phyloP scores from a whole-genome alignment of 2,113 vertebrate genomes.

The Chrysochloris asiatica region DNA sequence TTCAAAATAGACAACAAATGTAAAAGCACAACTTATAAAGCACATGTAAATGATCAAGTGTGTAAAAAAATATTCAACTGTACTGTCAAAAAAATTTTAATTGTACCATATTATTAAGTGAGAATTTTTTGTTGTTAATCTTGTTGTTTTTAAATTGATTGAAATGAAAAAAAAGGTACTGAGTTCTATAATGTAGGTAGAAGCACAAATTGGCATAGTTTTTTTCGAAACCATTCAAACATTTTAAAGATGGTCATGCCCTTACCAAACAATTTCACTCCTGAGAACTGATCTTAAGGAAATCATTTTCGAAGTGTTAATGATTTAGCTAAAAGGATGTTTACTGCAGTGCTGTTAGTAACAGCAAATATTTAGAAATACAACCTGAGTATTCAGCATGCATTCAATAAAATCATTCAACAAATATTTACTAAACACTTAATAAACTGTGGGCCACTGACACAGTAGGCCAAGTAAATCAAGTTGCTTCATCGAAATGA shows the following conservation, averaged over 20 bases:
- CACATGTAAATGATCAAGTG: background rate
- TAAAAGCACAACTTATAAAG: background rate
- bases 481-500: background rate
- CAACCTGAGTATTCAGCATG: slow-evolving; percentile 49
- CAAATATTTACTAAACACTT: slow-evolving; percentile 73
- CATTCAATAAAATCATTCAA: slow-evolving; percentile 64
- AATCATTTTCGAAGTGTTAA: slow-evolving; percentile 55
- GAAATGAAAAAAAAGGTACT: background rate
- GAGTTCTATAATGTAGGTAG: background rate
- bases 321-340: slow-evolving; percentile 63
- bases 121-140: background rate
- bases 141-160: background rate
- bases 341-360: slow-evolving; percentile 53
- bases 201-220: background rate
- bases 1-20: background rate
- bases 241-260: background rate
- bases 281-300: slow-evolving; percentile 38
- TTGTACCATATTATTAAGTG: background rate
- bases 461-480: slow-evolving; percentile 13
- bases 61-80: background rate
- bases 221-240: background rate
- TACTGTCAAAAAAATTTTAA: slow-evolving; percentile 13
- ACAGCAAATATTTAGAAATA: slow-evolving; percentile 74
- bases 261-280: background rate
- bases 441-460: slow-evolving; percentile 42